Base-by-base conservation (phyloP, 2,888 invertebrate species). In the Seira sanloemensis region DNA sequence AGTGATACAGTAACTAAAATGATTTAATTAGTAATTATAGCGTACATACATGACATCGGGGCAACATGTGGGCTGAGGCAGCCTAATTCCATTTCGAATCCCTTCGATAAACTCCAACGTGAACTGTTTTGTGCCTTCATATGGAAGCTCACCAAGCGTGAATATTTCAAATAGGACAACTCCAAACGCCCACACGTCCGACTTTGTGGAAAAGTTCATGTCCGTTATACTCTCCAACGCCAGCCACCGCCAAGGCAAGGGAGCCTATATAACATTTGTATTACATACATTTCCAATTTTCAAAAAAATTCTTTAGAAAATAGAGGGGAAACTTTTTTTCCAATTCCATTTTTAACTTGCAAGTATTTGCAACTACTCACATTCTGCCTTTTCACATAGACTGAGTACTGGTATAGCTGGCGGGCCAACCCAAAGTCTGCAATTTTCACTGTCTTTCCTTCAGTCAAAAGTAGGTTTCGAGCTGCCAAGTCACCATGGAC, bases 241-340 rank as follows among this genome's bases (percentile, higher is more conserved):
- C 0, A 86, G 27, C 69, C 76, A 73, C n/a, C 83, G 75, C 86
- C 86, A 86, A 27, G 86, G 86, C 1, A 86, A 46, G 19, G 86
- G 83, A 0, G 80, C 68, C 83, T 82, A 73, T 66, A 16, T 21
- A 27, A 58, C n/a, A n/a, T n/a, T n/a, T n/a, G n/a, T n/a, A n/a
- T n/a, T n/a, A n/a, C n/a, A n/a, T n/a, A n/a, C n/a, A n/a, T n/a
- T n/a, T n/a, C n/a, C n/a, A n/a, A n/a, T n/a, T n/a, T n/a, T n/a
- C n/a, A n/a, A n/a, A n/a, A n/a, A n/a, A n/a, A n/a, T n/a, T n/a
- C n/a, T n/a, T n/a, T n/a, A n/a, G n/a, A n/a, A n/a, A n/a, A n/a
- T n/a, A n/a, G n/a, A n/a, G n/a, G n/a, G n/a, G n/a, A n/a, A n/a
- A n/a, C n/a, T n/a, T n/a, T n/a, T n/a, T n/a, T n/a, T n/a, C n/a